phyloP scores from a whole-genome alignment of 2,888 invertebrate species.

The Carpatolechia fugitivella region DNA sequence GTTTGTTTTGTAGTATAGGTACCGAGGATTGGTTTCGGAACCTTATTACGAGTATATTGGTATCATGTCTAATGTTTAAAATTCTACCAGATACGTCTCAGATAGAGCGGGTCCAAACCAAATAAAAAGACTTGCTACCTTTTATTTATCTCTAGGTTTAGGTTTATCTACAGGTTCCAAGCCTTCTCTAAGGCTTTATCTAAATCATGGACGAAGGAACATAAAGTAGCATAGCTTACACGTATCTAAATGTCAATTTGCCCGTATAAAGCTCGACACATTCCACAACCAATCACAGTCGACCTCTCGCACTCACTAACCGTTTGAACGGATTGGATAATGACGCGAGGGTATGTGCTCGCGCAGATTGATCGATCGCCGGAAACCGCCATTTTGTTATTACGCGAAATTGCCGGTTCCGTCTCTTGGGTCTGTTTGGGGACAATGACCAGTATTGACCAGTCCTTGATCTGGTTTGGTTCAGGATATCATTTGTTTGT shows the following conservation, averaged over 20 bases:
- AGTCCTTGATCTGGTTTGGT: constrained; percentile 6
- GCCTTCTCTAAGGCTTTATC: no score
- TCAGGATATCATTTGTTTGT: neutral
- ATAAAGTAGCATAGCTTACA: neutral
- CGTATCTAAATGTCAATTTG: constrained; percentile 11
- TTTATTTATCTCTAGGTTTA: no score
- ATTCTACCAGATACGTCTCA: no score
- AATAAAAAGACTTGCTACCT: no score
- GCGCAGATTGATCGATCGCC: constrained; percentile 67
- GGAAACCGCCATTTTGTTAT: constrained; percentile 50
- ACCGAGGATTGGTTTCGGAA: no score
- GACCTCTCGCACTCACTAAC: constrained; percentile 11
- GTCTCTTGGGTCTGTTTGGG: constrained; percentile 22
- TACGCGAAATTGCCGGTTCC: constrained; percentile 40
- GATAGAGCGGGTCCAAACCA: no score
- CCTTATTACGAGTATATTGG: no score
- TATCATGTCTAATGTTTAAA: no score
- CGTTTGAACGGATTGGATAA: constrained; percentile 19
- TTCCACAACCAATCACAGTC: constrained; percentile 1
- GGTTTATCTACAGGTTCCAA: no score
- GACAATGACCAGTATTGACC: neutral
- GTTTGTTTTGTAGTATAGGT: no score
- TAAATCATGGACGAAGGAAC: no score
- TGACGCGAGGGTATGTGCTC: constrained; percentile 32
- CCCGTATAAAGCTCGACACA: neutral